Conservation (phyloP, 1,140 invertebrate species). For the Brachionus asplanchnoidis region DNA sequence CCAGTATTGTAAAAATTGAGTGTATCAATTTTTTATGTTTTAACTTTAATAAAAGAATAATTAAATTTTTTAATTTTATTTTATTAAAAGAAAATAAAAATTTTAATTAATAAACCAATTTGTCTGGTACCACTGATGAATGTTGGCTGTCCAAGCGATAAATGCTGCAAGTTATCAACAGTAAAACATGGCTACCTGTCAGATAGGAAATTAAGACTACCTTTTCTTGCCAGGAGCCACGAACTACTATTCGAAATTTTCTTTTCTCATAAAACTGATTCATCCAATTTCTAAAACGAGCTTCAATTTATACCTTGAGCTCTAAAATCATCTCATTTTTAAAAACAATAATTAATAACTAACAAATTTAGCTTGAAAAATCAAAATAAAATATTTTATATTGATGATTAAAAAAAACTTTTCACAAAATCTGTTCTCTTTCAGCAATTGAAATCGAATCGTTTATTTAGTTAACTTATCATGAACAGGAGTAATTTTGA, state of each 20-base stretch:
- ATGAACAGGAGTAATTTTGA: not conserved
- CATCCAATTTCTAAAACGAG: not conserved
- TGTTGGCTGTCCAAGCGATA: too few relatives aligned
- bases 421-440: not conserved
- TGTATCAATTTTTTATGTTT: too few relatives aligned
- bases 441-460: conserved; percentile 3
- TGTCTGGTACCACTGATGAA: too few relatives aligned
- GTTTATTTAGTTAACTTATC: conserved; percentile 34
- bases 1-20: too few relatives aligned
- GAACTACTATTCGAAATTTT: not conserved
- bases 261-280: not conserved
- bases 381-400: not conserved
- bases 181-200: conserved; percentile 33
- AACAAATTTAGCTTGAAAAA: conserved; percentile 32
- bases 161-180: not conserved
- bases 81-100: too few relatives aligned
- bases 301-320: not conserved
- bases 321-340: not conserved
- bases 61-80: too few relatives aligned
- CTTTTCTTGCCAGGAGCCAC: not conserved
- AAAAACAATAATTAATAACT: conserved; percentile 25
- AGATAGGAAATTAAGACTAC: conserved; percentile 28
- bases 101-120: too few relatives aligned
- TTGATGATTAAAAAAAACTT: conserved; percentile 23
- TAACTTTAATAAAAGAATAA: too few relatives aligned